phyloP scores from a whole-genome alignment of 1,140 invertebrate species.

The Sinella curviseta region DNA sequence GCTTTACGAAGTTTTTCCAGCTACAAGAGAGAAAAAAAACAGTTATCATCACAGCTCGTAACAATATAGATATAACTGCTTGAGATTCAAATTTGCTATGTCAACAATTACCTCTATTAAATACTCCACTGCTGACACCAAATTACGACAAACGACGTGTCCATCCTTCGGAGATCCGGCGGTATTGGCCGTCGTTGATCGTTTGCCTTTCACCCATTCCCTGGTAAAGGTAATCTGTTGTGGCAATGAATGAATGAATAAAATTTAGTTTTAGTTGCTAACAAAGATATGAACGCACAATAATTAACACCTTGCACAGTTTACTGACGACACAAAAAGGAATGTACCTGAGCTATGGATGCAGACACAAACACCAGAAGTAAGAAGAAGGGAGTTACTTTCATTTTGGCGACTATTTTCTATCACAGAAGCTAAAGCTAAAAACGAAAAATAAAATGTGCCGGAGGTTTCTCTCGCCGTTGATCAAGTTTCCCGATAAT shows the following conservation, averaged over 20 bases:
- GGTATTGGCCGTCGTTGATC: not conserved
- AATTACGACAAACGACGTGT: slow-evolving; percentile 17
- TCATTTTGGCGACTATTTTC: not conserved
- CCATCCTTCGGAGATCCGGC: slow-evolving; percentile 19
- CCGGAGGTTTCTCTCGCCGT: too few relatives aligned
- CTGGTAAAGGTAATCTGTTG: slow-evolving; percentile 34
- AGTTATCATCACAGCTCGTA: not conserved
- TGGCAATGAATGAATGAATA: not conserved
- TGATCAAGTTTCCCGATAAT: too few relatives aligned
- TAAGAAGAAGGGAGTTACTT: not conserved
- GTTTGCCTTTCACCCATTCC: slow-evolving; percentile 40
- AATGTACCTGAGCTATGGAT: not conserved
- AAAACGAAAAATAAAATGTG: not conserved
- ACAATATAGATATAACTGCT: not conserved
- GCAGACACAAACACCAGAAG: not conserved
- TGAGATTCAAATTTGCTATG: not conserved
- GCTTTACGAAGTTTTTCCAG: not conserved
- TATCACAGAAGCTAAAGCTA: not conserved
- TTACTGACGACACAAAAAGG: too few relatives aligned
- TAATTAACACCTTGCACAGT: too few relatives aligned
- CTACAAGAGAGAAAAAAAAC: not conserved
- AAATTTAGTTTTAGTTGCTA: slow-evolving; percentile 1
- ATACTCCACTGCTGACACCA: slow-evolving; percentile 32
- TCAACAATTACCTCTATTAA: slow-evolving; percentile 30
- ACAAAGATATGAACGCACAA: too few relatives aligned